Percentiles rank a stretch among this genome's conserved stretches.
phyloP scores from a whole-genome alignment of 2,113 vertebrate genomes.

The Pyxicephalus adspersus region DNA sequence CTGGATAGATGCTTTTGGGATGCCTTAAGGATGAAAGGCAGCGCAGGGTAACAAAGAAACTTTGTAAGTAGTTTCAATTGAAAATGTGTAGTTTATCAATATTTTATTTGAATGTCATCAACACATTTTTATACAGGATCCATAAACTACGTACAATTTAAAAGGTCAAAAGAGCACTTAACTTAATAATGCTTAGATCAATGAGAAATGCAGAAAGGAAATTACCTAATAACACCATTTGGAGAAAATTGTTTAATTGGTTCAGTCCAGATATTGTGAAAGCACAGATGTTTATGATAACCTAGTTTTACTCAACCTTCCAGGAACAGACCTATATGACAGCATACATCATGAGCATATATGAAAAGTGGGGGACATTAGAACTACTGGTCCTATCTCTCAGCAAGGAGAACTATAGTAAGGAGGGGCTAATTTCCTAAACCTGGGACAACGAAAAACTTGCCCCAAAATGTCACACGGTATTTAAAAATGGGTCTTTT shows the following conservation, averaged over 20 bases:
- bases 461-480: too few relatives aligned
- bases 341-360: slow-evolving; percentile 24
- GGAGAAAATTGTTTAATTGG: slow-evolving; percentile 40
- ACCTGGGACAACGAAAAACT: too few relatives aligned
- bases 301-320: slow-evolving; percentile 30
- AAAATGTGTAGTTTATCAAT: background rate
- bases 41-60: too few relatives aligned
- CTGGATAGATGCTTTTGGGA: too few relatives aligned
- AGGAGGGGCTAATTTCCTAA: too few relatives aligned
- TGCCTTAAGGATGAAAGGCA: too few relatives aligned
- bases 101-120: background rate
- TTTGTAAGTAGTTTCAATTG: too few relatives aligned
- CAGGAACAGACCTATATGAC: slow-evolving; percentile 1
- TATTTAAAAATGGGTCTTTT: too few relatives aligned
- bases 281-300: slow-evolving; percentile 48
- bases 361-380: background rate
- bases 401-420: too few relatives aligned
- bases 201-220: slow-evolving; percentile 40
- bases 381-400: too few relatives aligned
- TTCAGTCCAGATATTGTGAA: slow-evolving; percentile 34
- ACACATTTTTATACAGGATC: background rate
- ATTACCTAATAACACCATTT: slow-evolving; percentile 46
- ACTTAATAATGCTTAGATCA: slow-evolving; percentile 27
- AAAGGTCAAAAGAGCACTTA: slow-evolving; percentile 35
- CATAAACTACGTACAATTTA: slow-evolving; percentile 6